Evolutionary conservation across 2,888 invertebrate species (phyloP).

Genomic region (Apodemia duryi): DNA sequence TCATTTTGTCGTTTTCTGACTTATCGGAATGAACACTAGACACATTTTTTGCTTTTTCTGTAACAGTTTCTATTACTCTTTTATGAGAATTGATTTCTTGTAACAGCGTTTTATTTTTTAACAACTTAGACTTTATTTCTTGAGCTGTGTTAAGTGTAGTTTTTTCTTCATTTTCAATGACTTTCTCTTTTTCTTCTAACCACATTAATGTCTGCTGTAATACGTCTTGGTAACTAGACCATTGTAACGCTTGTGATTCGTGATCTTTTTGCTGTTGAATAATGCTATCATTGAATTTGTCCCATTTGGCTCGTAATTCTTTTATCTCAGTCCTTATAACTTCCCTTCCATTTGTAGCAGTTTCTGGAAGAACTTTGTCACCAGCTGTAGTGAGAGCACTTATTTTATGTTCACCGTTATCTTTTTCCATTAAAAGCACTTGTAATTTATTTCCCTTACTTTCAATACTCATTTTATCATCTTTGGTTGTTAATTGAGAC

Average conservation of each 20-base stretch:
- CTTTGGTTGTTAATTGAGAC: constrained; percentile 81
- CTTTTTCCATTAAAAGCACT: constrained; percentile 87
- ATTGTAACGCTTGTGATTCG: constrained; percentile 89
- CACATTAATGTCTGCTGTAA: constrained; percentile 90
- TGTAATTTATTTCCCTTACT: constrained; percentile 84
- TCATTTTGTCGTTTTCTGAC: constrained; percentile 81
- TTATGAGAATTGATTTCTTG: constrained; percentile 96
- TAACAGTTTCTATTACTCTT: constrained; percentile 92
- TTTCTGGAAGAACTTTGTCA: constrained; percentile 95
- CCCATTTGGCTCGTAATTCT: constrained; percentile 91
- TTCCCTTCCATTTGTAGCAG: constrained; percentile 94
- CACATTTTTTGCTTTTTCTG: constrained; percentile 90
- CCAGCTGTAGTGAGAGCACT: constrained; percentile 86
- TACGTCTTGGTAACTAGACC: constrained; percentile 92
- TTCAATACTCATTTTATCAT: constrained; percentile 82
- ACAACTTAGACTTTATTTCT: constrained; percentile 89
- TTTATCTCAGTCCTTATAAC: constrained; percentile 91
- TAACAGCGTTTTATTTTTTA: constrained; percentile 90
- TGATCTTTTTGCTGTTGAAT: constrained; percentile 90
- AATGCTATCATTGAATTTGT: constrained; percentile 90
- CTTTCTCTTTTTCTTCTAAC: constrained; percentile 91
- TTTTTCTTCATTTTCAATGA: constrained; percentile 84
- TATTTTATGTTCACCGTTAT: constrained; percentile 90
- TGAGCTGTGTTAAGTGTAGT: constrained; percentile 87
- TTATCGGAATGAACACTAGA: constrained; percentile 77